Conservation (phyloP, 2,797 vertebrate species). For the Steatocranus sp. region DNA sequence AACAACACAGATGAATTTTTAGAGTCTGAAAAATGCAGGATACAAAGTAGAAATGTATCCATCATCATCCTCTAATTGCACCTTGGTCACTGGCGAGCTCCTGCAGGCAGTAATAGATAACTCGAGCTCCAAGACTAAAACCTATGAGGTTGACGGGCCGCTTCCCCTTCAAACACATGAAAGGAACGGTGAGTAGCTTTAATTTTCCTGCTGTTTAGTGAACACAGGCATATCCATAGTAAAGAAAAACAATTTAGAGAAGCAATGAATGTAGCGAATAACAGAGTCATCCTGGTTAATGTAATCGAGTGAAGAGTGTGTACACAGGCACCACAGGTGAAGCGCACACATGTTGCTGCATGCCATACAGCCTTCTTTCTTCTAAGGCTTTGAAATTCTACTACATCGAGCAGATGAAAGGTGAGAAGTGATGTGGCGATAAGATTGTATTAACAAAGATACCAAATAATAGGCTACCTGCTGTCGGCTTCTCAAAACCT, state of each 20-base stretch:
- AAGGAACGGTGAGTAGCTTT: not conserved
- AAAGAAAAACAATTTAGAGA: not conserved
- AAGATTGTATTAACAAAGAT: not conserved
- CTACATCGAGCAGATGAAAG: not conserved
- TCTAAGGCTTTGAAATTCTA: not conserved
- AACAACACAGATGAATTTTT: not conserved
- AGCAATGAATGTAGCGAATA: not conserved
- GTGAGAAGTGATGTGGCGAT: not conserved
- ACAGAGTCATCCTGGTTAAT: not conserved
- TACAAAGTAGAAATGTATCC: not conserved
- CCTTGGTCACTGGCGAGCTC: slow-evolving; percentile 93
- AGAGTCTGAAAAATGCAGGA: not conserved
- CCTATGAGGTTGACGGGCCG: slow-evolving; percentile 93
- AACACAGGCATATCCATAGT: not conserved
- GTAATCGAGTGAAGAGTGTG: not conserved
- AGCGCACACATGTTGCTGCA: not conserved
- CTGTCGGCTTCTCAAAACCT: slow-evolving; percentile 85
- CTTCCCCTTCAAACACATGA: slow-evolving; percentile 77
- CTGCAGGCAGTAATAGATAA: slow-evolving; percentile 96
- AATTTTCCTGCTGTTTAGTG: not conserved
- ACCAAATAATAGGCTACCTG: slow-evolving; percentile 77
- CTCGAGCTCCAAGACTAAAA: slow-evolving; percentile 95
- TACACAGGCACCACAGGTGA: not conserved
- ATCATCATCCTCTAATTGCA: slow-evolving; percentile 31
- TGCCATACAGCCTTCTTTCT: not conserved